These are phyloP conservation scores for Pedetes capensis DNA, from an alignment of 2,113 vertebrate species.

Conservation along the genomic window DNA sequence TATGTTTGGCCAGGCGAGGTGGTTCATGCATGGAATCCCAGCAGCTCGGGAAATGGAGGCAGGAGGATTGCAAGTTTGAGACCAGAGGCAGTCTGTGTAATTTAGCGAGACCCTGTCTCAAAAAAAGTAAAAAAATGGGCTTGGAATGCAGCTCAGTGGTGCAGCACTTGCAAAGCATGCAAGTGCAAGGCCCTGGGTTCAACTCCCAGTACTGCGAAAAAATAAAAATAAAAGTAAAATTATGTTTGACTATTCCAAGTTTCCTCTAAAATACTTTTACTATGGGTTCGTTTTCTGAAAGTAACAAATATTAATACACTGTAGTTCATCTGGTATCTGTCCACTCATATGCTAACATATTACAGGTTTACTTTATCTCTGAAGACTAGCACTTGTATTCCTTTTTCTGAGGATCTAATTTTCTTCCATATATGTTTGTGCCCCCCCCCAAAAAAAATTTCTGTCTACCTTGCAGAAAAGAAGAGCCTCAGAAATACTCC, in stretches of 20 bases:
- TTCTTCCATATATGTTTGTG: fast-evolving
- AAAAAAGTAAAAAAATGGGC: no score
- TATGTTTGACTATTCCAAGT: background rate
- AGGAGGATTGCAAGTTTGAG: no score
- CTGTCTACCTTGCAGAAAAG: background rate
- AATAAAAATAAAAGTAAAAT: no score
- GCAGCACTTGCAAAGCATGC: no score
- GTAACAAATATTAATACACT: background rate
- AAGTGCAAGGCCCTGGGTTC: no score
- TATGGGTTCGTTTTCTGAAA: background rate
- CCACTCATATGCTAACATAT: background rate
- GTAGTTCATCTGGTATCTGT: fast-evolving
- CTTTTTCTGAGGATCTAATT: background rate
- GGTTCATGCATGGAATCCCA: no score
- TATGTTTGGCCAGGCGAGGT: no score
- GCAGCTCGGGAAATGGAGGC: no score
- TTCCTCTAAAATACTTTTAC: background rate
- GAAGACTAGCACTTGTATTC: background rate
- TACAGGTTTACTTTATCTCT: background rate
- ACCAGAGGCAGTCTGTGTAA: no score
- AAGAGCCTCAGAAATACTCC: background rate
- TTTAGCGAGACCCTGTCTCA: no score
- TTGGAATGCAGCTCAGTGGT: no score
- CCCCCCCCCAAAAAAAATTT: background rate
- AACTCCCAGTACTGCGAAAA: no score